phyloP scores from a whole-genome alignment of 2,888 invertebrate species.

The Zhengitettix transpicula region DNA sequence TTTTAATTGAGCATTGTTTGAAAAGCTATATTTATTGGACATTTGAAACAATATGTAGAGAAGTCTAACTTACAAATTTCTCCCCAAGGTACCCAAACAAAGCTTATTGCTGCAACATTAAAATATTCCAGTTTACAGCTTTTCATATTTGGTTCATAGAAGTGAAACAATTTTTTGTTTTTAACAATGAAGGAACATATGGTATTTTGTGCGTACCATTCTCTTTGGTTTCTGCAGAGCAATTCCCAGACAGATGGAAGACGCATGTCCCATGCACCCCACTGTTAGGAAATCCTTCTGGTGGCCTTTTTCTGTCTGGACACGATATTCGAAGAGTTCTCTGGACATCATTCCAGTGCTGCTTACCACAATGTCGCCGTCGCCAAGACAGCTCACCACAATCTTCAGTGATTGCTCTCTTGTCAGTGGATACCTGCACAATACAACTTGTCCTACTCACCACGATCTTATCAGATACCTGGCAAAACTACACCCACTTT shows the following conservation, averaged over 20 bases:
- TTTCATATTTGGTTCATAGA: too few species aligned
- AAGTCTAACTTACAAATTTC: too few species aligned
- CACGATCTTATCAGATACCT: too few species aligned
- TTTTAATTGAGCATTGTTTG: too few species aligned
- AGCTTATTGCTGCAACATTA: too few species aligned
- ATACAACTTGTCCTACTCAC: not conserved
- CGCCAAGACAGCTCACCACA: slow-evolving; percentile 20
- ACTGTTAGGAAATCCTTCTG: slow-evolving; percentile 28
- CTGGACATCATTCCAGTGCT: slow-evolving; percentile 29
- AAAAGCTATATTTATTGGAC: too few species aligned
- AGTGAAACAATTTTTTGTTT: too few species aligned
- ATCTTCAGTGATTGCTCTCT: slow-evolving; percentile 23
- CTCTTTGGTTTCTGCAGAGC: slow-evolving; percentile 23
- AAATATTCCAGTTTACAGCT: too few species aligned
- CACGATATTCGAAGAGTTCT: slow-evolving; percentile 27
- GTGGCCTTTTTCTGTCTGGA: slow-evolving; percentile 22
- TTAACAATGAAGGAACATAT: too few species aligned
- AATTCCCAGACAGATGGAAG: slow-evolving; percentile 26
- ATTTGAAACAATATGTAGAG: too few species aligned
- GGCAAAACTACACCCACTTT: too few species aligned
- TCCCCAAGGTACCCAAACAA: too few species aligned
- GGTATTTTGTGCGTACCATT: slow-evolving; percentile 13
- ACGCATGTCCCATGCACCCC: slow-evolving; percentile 29
- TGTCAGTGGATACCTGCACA: slow-evolving; percentile 18
- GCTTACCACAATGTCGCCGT: slow-evolving; percentile 25